Evolutionary conservation across 2,888 invertebrate species (phyloP).

Genomic region (Drosophila neonasuta): DNA sequence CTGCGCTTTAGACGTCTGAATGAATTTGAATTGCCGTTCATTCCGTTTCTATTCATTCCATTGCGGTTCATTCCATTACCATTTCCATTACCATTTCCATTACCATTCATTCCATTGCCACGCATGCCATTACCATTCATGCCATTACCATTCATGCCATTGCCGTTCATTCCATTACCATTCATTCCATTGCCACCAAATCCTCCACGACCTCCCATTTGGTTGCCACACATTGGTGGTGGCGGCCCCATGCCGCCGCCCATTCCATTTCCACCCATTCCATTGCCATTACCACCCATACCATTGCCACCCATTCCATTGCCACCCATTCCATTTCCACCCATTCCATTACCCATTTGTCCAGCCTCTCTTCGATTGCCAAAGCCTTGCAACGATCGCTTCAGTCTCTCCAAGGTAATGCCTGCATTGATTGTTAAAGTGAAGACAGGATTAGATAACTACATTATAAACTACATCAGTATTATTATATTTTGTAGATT

Average conservation of each 20-base stretch:
- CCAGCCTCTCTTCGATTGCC: conserved; percentile 14
- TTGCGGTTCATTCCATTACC: conserved; percentile 11
- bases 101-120: conserved; percentile 17
- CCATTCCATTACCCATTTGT: conserved; percentile 29
- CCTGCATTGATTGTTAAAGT: conserved; percentile 25
- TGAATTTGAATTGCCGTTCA: neutral
- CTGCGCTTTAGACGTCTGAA: conserved; percentile 21
- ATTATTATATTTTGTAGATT: neutral
- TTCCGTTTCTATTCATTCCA: conserved; percentile 5
- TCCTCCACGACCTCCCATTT: conserved; percentile 24
- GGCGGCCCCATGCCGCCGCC: conserved; percentile 12
- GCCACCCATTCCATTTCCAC: conserved; percentile 23
- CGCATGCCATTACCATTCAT: conserved; percentile 7
- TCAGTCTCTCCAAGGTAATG: conserved; percentile 19
- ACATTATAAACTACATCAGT: neutral
- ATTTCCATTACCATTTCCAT: conserved; percentile 13
- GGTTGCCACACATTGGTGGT: conserved; percentile 16
- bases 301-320: conserved; percentile 6
- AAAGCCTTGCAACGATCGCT: conserved; percentile 32
- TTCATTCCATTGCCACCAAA: conserved; percentile 11
- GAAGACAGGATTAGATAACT: neutral
- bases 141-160: conserved; percentile 20
- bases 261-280: conserved; percentile 26
- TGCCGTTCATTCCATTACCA: neutral
- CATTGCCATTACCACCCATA: conserved; percentile 10